Base-by-base conservation (phyloP, 2,888 invertebrate genomes). In the Drepana falcataria region DNA sequence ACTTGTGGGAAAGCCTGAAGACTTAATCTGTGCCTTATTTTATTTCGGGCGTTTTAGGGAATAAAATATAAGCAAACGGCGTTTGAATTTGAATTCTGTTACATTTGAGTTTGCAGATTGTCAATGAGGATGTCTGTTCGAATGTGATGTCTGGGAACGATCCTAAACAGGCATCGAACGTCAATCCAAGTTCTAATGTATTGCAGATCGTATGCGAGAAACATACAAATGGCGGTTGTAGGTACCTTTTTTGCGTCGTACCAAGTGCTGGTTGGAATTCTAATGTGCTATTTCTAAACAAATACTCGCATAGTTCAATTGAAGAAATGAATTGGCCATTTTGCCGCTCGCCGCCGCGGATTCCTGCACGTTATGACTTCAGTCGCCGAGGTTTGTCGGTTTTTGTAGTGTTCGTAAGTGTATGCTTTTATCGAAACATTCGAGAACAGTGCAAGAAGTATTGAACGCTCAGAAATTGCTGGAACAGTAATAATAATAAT, bases 241-340 rank as follows among this genome's bases (percentile, higher is more conserved):
- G 21, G 21, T 66, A 72, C 68, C 66, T 56, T 53, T 55, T 53
- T 44, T 60, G 51, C 59, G 55, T 53, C 35, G 35, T 7, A 48
- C 52, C 57, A 55, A 49, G 64, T 52, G 47, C 48, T 51, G 72
- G 44, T 9, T 44, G 44, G 44, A 66, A 74, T 74, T 44, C 48
- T 61, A 64, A 73, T 64, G 59, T 21, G 53, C 61, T 60, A 66
- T 63, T 65, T 64, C 61, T 55, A 52, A 65, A 67, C 60, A 59
- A 59, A 63, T 73, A 72, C 67, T 53, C 66, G 66, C 65, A 57
- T 59, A 54, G 53, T 48, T 52, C 51, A 53, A 49, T 55, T 5
- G 35, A 55, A 47, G 47, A 48, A 48, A 55, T 51, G 41, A 35
- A 47, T 33, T 44, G 48, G 7, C 44, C 59, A 52, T 58, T 59